Evolutionary conservation across 2,888 invertebrate species (phyloP).

Genomic region (Chrysina gloriosa): DNA sequence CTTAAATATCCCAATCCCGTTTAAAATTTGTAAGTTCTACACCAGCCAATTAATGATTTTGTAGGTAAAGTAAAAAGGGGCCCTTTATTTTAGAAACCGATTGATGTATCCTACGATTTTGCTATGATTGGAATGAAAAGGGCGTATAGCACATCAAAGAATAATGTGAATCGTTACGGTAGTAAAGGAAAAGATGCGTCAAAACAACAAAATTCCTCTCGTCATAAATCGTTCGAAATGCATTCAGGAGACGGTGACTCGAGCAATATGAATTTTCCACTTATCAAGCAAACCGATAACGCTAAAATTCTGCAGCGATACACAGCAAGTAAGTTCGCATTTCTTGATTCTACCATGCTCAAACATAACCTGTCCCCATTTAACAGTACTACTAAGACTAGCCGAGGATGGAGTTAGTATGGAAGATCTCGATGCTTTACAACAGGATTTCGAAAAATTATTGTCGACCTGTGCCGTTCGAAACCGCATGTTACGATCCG

Average conservation of each 20-base stretch:
- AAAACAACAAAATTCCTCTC: conserved; percentile 68
- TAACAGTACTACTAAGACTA: conserved; percentile 73
- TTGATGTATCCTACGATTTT: conserved; percentile 4
- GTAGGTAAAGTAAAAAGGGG: not conserved
- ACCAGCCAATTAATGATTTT: not conserved
- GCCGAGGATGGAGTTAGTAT: conserved; percentile 83
- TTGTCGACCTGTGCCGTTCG: conserved; percentile 86
- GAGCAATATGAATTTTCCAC: conserved; percentile 69
- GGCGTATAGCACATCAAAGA: conserved; percentile 55
- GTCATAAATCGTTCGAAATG: conserved; percentile 67
- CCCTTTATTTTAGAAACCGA: not conserved
- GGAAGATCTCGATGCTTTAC: conserved; percentile 89
- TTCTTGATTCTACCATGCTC: not conserved
- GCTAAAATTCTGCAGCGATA: conserved; percentile 75
- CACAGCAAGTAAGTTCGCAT: conserved; percentile 63
- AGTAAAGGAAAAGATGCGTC: conserved; percentile 68
- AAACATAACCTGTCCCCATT: too few species aligned
- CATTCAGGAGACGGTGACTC: conserved; percentile 65
- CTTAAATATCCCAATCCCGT: not conserved
- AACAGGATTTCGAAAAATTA: conserved; percentile 87
- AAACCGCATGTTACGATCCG: conserved; percentile 80
- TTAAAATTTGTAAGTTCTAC: conserved; percentile 6
- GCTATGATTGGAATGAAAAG: conserved; percentile 45
- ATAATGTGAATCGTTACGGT: conserved; percentile 67
- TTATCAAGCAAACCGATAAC: conserved; percentile 78